These are phyloP conservation scores for Chrysotoxum bicinctum DNA, from an alignment of 2,888 invertebrate genomes.

Conservation along the genomic window DNA sequence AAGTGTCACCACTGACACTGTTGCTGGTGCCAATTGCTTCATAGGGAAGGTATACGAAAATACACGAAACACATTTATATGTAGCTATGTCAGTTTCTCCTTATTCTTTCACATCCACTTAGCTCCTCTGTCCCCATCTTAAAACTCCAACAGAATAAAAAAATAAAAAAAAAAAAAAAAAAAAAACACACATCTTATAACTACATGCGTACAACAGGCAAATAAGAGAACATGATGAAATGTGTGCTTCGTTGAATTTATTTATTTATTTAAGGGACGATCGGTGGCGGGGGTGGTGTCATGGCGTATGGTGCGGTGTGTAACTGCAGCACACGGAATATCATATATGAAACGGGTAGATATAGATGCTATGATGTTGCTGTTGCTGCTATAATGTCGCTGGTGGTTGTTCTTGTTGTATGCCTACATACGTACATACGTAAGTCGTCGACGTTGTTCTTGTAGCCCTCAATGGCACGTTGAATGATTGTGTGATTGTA, in stretches of 20 bases:
- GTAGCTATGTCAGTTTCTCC: conserved; percentile 39
- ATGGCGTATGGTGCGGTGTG: conserved; percentile 14
- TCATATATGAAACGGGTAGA: conserved; percentile 15
- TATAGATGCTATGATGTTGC: conserved; percentile 9
- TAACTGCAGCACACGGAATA: conserved; percentile 6
- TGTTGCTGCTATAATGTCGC: background rate
- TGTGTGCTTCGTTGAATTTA: conserved; percentile 62
- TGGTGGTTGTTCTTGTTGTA: background rate
- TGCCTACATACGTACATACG: background rate
- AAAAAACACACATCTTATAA: conserved; percentile 50
- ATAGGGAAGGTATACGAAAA: background rate
- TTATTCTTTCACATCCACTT: conserved; percentile 58
- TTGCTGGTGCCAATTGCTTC: background rate
- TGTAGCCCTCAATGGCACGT: conserved; percentile 41
- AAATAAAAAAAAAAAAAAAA: background rate
- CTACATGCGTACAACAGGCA: conserved; percentile 57
- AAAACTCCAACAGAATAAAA: background rate
- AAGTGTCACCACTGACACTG: background rate
- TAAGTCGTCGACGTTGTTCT: background rate
- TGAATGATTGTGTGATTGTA: conserved; percentile 53
- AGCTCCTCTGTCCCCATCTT: conserved; percentile 19
- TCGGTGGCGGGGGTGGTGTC: conserved; percentile 49
- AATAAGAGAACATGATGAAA: conserved; percentile 67
- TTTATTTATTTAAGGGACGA: conserved; percentile 63
- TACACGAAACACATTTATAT: conserved; percentile 4